Evolutionary conservation across 2,797 vertebrate species (phyloP), one percentile per base, ranked within the genome.

Genomic region (Phrynocephalus guinanensis): DNA sequence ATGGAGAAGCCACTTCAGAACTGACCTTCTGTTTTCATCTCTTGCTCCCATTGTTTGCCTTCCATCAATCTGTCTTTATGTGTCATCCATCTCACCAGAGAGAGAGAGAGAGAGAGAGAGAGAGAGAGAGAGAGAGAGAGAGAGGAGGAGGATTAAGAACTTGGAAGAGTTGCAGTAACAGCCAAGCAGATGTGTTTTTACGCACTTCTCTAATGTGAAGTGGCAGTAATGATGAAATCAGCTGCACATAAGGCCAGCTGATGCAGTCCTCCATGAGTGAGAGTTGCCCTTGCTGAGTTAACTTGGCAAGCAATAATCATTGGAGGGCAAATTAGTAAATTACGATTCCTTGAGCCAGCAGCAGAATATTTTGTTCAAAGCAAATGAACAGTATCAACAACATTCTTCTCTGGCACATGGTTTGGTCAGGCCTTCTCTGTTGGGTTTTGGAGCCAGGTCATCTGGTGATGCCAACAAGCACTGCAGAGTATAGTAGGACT

Each of bases 381-480:
- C 86, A 48, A 44, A 26, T 48, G 50, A 76, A 85, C 0, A 82
- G 26, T 79, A 73, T 82, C 77, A 73, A 26, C 89, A 70, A 68
- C 87, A 84, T 88, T 52, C 13, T 56, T 63, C 16, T 68, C 56
- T 92, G 90, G 90, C 86, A 28, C 15, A 71, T 63, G 26, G 73
- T 76, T 8, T 87, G 85, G 9, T 70, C 78, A 92, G 90, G 18
- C 81, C 88, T 82, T 68, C 76, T 90, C 86, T 78, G 56, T 26
- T 48, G 11, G 16, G 81, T 92, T 75, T 66, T 79, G 79, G 84
- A 48, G 80, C 70, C 89, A 94, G 82, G 82, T 80, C 81, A 89
- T 83, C 80, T 88, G 86, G 90, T 79, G 85, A 84, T 93, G 91
- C 85, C 89, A 88, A 79, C 89, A 92, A 91, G 86, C 76, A 87